Evolutionary conservation across 2,888 invertebrate genomes (phyloP).

Genomic region (Anthrax anthrax): DNA sequence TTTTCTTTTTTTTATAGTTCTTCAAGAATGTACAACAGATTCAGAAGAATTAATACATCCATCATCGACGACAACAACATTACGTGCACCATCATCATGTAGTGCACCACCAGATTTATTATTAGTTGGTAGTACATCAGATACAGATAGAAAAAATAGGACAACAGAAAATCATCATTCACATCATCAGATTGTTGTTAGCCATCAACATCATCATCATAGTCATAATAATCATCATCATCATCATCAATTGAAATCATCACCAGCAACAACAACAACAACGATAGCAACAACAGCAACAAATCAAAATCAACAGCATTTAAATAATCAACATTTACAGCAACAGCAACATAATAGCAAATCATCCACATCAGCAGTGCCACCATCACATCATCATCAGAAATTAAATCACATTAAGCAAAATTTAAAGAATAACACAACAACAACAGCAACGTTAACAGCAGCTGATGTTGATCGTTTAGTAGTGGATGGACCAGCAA

Average conservation of each 20-base stretch:
- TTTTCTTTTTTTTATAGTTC: slow-evolving; percentile 26
- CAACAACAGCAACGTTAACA: slow-evolving; percentile 18
- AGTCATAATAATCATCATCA: background rate
- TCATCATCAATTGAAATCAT: background rate
- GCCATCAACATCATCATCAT: slow-evolving; percentile 5
- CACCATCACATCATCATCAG: slow-evolving; percentile 14
- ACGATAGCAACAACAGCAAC: slow-evolving; percentile 13
- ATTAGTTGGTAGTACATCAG: slow-evolving; percentile 34
- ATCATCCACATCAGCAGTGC: slow-evolving; percentile 2
- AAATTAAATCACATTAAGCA: slow-evolving; percentile 15
- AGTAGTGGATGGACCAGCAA: slow-evolving; percentile 1
- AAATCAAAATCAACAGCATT: slow-evolving; percentile 16
- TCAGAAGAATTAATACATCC: slow-evolving; percentile 54
- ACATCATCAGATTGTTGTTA: slow-evolving; percentile 5
- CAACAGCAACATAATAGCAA: slow-evolving; percentile 2
- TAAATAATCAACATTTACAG: slow-evolving; percentile 11
- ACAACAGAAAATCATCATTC: background rate
- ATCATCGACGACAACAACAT: slow-evolving; percentile 43
- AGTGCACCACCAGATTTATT: slow-evolving; percentile 48
- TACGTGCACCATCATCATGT: slow-evolving; percentile 47
- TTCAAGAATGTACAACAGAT: slow-evolving; percentile 51
- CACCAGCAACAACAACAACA: slow-evolving; percentile 8
- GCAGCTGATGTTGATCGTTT: slow-evolving; percentile 2
- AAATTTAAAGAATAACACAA: slow-evolving; percentile 12
- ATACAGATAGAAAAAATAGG: too few relatives aligned